Conservation (phyloP, 2,797 vertebrate genomes). For the Sebastes aleutianus region DNA sequence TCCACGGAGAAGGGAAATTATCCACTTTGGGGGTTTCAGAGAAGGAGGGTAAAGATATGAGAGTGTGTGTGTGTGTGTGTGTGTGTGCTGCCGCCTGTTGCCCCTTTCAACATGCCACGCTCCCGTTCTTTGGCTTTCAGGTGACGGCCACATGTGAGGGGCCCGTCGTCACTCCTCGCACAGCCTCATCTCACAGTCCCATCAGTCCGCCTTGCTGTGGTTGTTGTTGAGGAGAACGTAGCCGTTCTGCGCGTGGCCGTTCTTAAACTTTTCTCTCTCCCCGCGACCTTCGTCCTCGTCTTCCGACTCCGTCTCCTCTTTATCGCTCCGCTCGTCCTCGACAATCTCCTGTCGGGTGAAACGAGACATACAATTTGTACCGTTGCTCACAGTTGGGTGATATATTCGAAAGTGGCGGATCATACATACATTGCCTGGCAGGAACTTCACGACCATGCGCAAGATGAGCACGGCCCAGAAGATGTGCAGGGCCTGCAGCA, state of each 20-base stretch:
- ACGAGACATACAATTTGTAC: neutral
- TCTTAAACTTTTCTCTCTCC: slow-evolving; percentile 72
- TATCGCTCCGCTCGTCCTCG: slow-evolving; percentile 93
- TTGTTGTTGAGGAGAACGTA: slow-evolving; percentile 88
- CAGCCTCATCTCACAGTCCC: slow-evolving; percentile 10
- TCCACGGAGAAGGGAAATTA: slow-evolving; percentile 21
- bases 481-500: slow-evolving; percentile 90
- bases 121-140: slow-evolving; percentile 62
- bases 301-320: slow-evolving; percentile 87
- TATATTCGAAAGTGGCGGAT: neutral
- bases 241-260: slow-evolving; percentile 87
- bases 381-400: neutral
- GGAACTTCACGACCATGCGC: slow-evolving; percentile 94
- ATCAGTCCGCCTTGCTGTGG: slow-evolving; percentile 88
- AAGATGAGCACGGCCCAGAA: slow-evolving; percentile 95
- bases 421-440: slow-evolving; percentile 88
- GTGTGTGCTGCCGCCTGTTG: slow-evolving; percentile 6
- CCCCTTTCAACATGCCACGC: slow-evolving; percentile 22
- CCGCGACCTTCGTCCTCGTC: slow-evolving; percentile 56
- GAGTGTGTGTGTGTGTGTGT: slow-evolving; percentile 3
- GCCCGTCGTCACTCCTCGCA: neutral
- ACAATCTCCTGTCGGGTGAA: slow-evolving; percentile 78
- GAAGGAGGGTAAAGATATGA: neutral
- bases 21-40: slow-evolving; percentile 15
- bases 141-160: slow-evolving; percentile 5